A percentile compares a stretch with the other conserved stretches of the same genome.
Conservation (phyloP, 2,113 vertebrate genomes). For the Rhabdomys dilectus region DNA sequence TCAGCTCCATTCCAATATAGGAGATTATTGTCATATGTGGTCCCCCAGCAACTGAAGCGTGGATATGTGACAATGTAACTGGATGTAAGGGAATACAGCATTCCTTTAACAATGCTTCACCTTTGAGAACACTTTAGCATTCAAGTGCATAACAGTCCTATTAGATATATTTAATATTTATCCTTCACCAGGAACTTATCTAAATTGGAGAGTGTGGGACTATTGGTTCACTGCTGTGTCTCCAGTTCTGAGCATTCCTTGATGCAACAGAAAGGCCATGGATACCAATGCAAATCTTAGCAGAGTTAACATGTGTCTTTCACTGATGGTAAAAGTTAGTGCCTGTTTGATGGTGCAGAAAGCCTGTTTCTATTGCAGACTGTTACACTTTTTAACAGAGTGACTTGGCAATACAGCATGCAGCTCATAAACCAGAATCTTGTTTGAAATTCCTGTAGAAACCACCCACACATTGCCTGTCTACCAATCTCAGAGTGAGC, state of each 20-base stretch:
- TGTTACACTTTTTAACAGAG: background rate
- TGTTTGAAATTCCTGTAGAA: background rate
- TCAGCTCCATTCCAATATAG: background rate
- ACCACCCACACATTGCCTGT: background rate
- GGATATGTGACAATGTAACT: background rate
- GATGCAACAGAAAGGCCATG: background rate
- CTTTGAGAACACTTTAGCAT: conserved; percentile 1
- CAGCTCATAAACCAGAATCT: background rate
- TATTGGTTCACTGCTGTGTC: background rate
- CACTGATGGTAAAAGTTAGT: background rate
- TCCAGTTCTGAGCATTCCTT: background rate
- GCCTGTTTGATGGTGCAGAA: conserved; percentile 12
- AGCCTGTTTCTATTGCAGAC: background rate
- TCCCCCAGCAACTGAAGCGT: background rate
- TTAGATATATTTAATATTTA: background rate
- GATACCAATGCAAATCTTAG: conserved; percentile 32
- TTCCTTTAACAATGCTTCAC: background rate
- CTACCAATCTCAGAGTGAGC: background rate
- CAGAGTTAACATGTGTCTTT: background rate
- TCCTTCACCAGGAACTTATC: background rate
- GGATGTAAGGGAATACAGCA: background rate
- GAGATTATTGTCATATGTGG: background rate
- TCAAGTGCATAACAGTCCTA: background rate
- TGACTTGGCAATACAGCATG: background rate
- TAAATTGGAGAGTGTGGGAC: background rate